These are phyloP conservation scores for Cataglyphis cursor DNA, from an alignment of 2,888 invertebrate genomes.

Conservation along the genomic window DNA sequence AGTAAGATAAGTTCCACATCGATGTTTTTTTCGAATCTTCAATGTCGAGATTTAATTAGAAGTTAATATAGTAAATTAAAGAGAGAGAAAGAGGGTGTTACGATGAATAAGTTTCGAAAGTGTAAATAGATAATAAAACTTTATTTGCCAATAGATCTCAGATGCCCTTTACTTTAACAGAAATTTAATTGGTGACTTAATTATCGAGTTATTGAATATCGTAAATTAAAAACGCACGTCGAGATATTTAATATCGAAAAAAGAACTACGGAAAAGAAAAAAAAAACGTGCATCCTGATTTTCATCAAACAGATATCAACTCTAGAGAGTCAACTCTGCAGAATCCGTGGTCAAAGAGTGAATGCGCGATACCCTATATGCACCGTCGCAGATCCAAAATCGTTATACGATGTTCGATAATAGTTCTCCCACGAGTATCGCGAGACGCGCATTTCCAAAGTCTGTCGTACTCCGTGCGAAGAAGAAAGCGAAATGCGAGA, in stretches of 20 bases:
- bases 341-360: not conserved
- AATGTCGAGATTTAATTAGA: conserved; percentile 33
- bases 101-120: conserved; percentile 29
- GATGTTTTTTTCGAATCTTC: conserved; percentile 29
- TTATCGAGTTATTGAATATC: conserved; percentile 33
- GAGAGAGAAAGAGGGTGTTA: not conserved
- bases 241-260: not conserved
- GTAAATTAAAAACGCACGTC: conserved; percentile 26
- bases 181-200: conserved; percentile 46
- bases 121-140: conserved; percentile 54
- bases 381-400: conserved; percentile 45
- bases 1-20: conserved; percentile 30
- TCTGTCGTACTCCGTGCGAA: not conserved
- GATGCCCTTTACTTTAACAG: conserved; percentile 44
- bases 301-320: conserved; percentile 2
- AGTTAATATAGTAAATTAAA: conserved; percentile 53
- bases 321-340: not conserved
- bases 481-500: conserved; percentile 47
- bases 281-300: not conserved
- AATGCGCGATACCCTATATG: not conserved
- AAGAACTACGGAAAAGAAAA: not conserved
- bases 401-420: conserved; percentile 53
- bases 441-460: conserved; percentile 35
- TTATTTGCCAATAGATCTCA: conserved; percentile 46
- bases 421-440: conserved; percentile 63